These are phyloP conservation scores for Pituophis catenifer DNA, from an alignment of 2,113 vertebrate genomes.

Conservation along the genomic window DNA sequence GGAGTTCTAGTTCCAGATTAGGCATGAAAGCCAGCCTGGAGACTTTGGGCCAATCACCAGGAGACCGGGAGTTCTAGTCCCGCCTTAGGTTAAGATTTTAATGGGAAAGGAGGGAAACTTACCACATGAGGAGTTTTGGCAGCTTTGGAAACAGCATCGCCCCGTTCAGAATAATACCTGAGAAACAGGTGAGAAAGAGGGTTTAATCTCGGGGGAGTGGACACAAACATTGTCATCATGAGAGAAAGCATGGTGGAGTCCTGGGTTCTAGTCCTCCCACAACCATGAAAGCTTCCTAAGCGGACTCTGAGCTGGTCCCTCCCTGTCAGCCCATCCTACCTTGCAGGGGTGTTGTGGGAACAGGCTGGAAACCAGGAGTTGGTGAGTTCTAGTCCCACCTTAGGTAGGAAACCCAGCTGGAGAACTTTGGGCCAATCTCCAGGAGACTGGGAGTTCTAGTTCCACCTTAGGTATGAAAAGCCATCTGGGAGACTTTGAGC, in stretches of 20 bases:
- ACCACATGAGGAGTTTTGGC: conserved; percentile 87
- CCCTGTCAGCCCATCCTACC: neutral
- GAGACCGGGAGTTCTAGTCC: too few relatives aligned
- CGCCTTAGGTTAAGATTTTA: too few relatives aligned
- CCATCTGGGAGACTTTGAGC: too few relatives aligned
- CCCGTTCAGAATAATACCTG: conserved; percentile 87
- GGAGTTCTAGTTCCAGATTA: too few relatives aligned
- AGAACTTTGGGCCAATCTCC: too few relatives aligned
- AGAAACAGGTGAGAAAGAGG: neutral
- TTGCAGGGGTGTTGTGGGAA: neutral
- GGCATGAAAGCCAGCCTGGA: too few relatives aligned
- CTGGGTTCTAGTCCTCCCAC: neutral
- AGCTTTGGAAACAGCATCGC: conserved; percentile 86
- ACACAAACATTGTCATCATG: neutral
- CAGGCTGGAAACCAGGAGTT: neutral
- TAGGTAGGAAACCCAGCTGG: too few relatives aligned
- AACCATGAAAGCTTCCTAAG: neutral
- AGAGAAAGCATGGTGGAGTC: neutral
- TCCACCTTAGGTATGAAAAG: accelerated
- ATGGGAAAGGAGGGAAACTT: conserved; percentile 26
- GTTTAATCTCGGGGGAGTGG: neutral
- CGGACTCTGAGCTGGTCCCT: neutral
- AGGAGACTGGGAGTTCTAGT: too few relatives aligned
- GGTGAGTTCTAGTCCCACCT: neutral
- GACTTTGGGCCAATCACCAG: too few relatives aligned